Base-by-base conservation (phyloP, 2,797 vertebrate species). In the Gila robusta region DNA sequence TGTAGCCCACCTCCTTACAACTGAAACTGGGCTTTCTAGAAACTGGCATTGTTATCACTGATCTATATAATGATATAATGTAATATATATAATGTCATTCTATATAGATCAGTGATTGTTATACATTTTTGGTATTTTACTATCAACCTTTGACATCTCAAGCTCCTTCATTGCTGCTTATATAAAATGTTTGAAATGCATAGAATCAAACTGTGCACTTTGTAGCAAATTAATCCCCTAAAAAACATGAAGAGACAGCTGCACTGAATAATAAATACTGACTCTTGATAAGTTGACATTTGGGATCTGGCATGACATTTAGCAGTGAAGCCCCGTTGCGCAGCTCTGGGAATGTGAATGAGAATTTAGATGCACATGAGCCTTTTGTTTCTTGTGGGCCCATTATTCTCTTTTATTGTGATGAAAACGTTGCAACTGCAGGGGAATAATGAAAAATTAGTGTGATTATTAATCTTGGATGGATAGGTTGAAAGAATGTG, bases 271-370 rank as follows among this genome's bases (percentile, higher is more conserved):
- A 91, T 90, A 89, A 90, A 93, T 93, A 93, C 87, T 86, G 79
- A 87, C 86, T 91, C 91, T 91, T 91, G 90, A 94, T 93, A 91
- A 92, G 92, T 69, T 92, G 89, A 90, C 87, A 93, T 93, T 93
- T 96, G 87, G 90, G 94, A 86, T 52, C 7, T 88, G 81, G 86
- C 82, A 79, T 93, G 92, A 90, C 92, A 93, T 94, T 94, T 90
- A 92, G 85, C 89, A 81, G 89, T 83, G 85, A 74, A 86, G 78
- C 37, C 89, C 82, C 88, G 32, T 62, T 83, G 88, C 88, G 85
- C 87, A 92, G 90, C 91, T 91, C 90, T 87, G 67, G 85, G 91
- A 93, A 92, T 92, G 88, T 84, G 90, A 89, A 93, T 92, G 91
- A 91, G 88, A 83, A 79, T 79, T 78, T 91, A 79, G 87, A 88